phyloP scores from a whole-genome alignment of 2,113 vertebrate species.

The Phrynosoma blainvillii region DNA sequence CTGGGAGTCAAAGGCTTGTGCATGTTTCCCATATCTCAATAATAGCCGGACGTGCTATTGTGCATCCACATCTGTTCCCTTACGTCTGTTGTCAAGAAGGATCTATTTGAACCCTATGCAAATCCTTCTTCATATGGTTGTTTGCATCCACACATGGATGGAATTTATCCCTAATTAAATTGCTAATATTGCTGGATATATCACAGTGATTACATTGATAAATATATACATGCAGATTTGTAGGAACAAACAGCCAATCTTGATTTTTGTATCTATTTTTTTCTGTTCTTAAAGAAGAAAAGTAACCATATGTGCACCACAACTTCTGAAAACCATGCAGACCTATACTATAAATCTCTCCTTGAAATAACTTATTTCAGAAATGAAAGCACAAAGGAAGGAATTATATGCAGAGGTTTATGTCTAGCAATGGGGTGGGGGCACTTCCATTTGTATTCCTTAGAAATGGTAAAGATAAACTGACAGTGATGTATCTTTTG shows the following conservation, averaged over 20 bases:
- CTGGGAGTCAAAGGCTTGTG: background rate
- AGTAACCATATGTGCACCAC: no score
- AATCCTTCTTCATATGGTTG: background rate
- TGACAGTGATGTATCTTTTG: background rate
- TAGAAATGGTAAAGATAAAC: background rate
- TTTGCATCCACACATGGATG: no score
- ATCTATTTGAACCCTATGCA: background rate
- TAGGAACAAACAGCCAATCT: background rate
- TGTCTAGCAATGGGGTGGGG: background rate
- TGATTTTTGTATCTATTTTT: background rate
- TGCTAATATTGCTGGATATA: background rate
- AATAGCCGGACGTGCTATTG: background rate
- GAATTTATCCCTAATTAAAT: background rate
- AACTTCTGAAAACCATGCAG: background rate
- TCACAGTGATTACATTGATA: background rate
- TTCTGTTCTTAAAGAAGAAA: background rate
- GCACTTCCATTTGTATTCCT: background rate
- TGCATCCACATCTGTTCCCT: no score
- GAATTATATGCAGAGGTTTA: background rate
- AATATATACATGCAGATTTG: background rate
- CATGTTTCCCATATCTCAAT: background rate
- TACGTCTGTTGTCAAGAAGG: background rate
- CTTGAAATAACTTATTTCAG: background rate
- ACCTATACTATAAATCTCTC: background rate
- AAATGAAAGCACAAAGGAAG: constrained; percentile 8